Conservation (phyloP, 2,888 invertebrate species). For the Himalopsyche anomala region DNA sequence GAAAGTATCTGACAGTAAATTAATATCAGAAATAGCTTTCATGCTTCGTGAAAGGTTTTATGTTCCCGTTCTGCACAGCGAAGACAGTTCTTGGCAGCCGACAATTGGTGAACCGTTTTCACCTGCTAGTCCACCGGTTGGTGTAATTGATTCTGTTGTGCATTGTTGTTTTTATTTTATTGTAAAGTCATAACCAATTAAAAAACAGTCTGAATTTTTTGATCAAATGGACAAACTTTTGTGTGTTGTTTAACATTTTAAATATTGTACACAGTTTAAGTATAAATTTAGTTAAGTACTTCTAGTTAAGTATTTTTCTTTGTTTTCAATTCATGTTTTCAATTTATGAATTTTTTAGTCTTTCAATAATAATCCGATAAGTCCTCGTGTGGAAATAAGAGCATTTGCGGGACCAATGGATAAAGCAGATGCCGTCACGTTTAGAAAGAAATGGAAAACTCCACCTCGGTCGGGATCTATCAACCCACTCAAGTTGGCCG, state of each 20-base stretch:
- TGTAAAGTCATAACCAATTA: too few relatives aligned
- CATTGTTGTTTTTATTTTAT: too few relatives aligned
- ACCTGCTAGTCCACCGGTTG: constrained; percentile 82
- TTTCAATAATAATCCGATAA: constrained; percentile 80
- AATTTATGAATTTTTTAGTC: constrained; percentile 73
- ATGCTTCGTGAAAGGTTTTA: constrained; percentile 87
- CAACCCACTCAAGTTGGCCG: constrained; percentile 54
- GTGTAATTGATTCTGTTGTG: constrained; percentile 66
- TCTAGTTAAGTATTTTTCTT: background rate
- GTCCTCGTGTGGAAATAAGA: constrained; percentile 84
- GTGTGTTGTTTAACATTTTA: too few relatives aligned
- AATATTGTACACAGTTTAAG: too few relatives aligned
- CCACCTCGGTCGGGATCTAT: constrained; percentile 78
- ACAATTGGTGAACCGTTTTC: constrained; percentile 88
- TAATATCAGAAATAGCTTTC: constrained; percentile 77
- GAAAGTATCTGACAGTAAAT: constrained; percentile 71
- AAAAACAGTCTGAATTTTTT: too few relatives aligned
- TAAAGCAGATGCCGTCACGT: constrained; percentile 81
- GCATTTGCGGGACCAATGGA: constrained; percentile 96
- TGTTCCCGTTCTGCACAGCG: constrained; percentile 90
- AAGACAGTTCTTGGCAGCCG: constrained; percentile 86
- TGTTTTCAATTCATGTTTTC: background rate
- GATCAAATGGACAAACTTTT: too few relatives aligned
- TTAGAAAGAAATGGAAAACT: constrained; percentile 89
- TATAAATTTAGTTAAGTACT: too few relatives aligned